Base-by-base conservation (phyloP, 2,888 invertebrate genomes). In the Gasteruption jaculator region DNA sequence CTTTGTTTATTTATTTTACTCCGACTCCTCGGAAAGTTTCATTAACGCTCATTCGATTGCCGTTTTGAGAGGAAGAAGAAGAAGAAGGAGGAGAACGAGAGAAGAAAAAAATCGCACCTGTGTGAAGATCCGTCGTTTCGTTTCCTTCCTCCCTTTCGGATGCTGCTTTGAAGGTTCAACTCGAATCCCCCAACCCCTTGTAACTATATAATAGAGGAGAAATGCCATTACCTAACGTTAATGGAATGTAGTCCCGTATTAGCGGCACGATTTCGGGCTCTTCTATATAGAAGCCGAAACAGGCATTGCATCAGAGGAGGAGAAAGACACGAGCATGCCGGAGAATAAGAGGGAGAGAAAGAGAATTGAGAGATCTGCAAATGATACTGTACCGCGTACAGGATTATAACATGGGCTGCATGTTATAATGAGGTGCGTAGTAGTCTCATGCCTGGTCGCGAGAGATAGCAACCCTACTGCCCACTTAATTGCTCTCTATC, bases 391-490 rank as follows among this genome's bases (percentile, higher is more conserved):
- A 60, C 58, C 61, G 57, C 53, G 50, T 48, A 49, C 41, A 50
- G 60, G 56, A 60, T 63, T 61, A 61, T 61, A 57, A 61, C 57
- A 53, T 52, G 49, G 51, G 54, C 57, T 55, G 56, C 48, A 51
- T 55, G 50, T 60, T 58, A 61, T 63, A 63, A 63, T 62, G 63
- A 62, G 63, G 57, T 60, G 63, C 60, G 58, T 56, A 57, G 52
- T 52, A 54, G 60, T 57, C 56, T 52, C 57, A 53, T 53, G 55
- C 56, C 63, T 62, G 63, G 56, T 47, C 53, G 50, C 54, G 55
- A 52, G 61, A 63, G 63, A 63, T 63, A 62, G 63, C 61, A 52
- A 51, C 52, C n/a, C 50, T 43, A 53, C 52, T 57, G 57, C 56
- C 54, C 62, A 60, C 57, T 61, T 63, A 63, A 63, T 63, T 60